Evolutionary conservation across 2,113 vertebrate genomes (phyloP).

Genomic region (Sebastes fasciatus): DNA sequence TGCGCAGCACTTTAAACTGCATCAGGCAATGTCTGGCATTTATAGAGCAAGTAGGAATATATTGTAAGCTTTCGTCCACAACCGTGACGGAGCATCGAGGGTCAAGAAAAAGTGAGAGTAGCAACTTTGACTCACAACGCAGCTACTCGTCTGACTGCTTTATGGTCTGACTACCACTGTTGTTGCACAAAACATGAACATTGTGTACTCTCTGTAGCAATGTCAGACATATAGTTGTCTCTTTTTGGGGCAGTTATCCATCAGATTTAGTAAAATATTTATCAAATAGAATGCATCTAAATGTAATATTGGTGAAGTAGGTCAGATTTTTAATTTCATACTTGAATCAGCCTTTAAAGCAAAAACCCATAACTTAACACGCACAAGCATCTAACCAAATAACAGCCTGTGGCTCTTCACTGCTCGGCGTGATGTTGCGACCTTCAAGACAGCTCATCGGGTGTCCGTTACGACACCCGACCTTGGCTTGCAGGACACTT

Average conservation of each 20-base stretch:
- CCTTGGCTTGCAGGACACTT: conserved; percentile 52
- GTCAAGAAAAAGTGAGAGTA: neutral
- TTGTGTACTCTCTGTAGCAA: neutral
- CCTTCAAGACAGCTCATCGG: conserved; percentile 24
- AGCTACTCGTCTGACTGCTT: neutral
- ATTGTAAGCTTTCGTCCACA: no score
- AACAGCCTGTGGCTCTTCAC: conserved; percentile 14
- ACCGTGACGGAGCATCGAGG: neutral
- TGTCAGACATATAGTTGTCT: neutral
- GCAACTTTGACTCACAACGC: neutral
- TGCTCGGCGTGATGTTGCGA: neutral
- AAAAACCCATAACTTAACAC: conserved; percentile 33
- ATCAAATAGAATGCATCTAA: neutral
- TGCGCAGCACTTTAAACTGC: no score
- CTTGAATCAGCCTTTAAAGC: conserved; percentile 35
- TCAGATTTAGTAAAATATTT: conserved; percentile 2
- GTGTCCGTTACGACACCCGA: conserved; percentile 19
- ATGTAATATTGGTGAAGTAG: conserved; percentile 2
- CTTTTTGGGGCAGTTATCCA: neutral
- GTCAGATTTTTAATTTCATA: conserved; percentile 19
- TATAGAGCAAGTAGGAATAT: no score
- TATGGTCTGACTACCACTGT: neutral
- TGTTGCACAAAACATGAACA: neutral
- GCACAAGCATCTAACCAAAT: conserved; percentile 26
- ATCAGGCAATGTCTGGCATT: no score